phyloP scores from a whole-genome alignment of 1,140 invertebrate species.

The Octopus bimaculoides region DNA sequence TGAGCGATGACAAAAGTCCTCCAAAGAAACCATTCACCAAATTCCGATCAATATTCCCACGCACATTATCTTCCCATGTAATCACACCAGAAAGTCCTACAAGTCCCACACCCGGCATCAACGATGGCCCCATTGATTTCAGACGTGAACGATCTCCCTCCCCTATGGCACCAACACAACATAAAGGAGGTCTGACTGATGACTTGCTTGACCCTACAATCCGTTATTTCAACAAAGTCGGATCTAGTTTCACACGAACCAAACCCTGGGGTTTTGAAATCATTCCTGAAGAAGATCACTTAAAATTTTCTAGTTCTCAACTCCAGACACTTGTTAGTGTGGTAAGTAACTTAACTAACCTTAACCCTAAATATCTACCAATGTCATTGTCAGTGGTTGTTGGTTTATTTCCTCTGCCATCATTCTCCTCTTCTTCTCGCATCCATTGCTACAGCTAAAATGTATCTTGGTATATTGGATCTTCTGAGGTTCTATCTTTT shows the following conservation, averaged over 20 bases:
- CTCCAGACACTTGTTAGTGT: constrained; percentile 50
- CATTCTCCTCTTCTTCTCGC: too few species aligned
- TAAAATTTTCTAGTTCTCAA: constrained; percentile 54
- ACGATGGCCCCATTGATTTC: constrained; percentile 23
- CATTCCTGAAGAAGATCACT: constrained; percentile 49
- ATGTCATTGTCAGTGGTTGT: too few species aligned
- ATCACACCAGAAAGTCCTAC: constrained; percentile 35
- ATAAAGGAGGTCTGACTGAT: constrained; percentile 10
- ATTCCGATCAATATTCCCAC: constrained; percentile 79
- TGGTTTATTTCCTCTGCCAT: too few species aligned
- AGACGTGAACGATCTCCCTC: constrained; percentile 50
- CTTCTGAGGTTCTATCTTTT: constrained; percentile 55
- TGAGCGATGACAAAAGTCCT: constrained; percentile 39
- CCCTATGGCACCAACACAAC: constrained; percentile 55
- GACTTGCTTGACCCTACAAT: constrained; percentile 68
- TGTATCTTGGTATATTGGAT: neutral
- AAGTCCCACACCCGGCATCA: constrained; percentile 14
- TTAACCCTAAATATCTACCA: too few species aligned
- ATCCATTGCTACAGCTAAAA: too few species aligned
- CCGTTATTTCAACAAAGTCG: constrained; percentile 88
- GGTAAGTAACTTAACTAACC: constrained; percentile 36
- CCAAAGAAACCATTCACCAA: constrained; percentile 57
- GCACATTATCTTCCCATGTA: constrained; percentile 84
- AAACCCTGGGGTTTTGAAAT: constrained; percentile 50
- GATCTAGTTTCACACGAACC: constrained; percentile 74